A percentile compares a stretch with the other conserved stretches of the same genome.
These are phyloP conservation scores for Streblospio benedicti DNA, from an alignment of 1,140 invertebrate genomes.

Conservation along the genomic window DNA sequence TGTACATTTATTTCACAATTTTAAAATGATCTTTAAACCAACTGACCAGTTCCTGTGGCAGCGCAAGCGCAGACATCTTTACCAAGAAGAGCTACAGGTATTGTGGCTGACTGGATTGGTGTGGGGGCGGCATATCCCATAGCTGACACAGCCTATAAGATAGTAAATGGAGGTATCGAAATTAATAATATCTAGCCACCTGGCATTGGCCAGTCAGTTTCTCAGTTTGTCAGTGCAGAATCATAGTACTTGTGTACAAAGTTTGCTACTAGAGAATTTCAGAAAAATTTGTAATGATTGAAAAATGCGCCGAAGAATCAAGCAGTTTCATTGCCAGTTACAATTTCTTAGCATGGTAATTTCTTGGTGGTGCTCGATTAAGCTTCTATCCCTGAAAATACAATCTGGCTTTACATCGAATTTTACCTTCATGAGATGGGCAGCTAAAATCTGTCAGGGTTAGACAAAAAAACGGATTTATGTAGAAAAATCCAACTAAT, in stretches of 20 bases:
- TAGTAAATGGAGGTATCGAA: no score
- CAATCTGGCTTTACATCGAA: no score
- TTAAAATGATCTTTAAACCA: background rate
- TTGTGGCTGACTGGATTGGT: constrained; percentile 89
- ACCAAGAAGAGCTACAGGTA: constrained; percentile 82
- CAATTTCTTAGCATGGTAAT: no score
- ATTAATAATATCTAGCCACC: background rate
- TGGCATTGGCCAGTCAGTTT: background rate
- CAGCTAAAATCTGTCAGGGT: no score
- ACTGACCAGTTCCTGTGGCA: constrained; percentile 85
- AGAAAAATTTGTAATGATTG: background rate
- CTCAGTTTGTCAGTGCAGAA: background rate
- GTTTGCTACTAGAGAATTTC: background rate
- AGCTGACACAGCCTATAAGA: constrained; percentile 63
- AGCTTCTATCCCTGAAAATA: no score
- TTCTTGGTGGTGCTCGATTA: no score
- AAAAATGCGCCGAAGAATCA: background rate
- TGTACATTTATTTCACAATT: no score
- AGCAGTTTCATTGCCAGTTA: background rate
- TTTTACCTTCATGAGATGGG: no score
- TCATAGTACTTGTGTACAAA: background rate
- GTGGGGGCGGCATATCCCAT: constrained; percentile 88
- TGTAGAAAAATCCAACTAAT: background rate
- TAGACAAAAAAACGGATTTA: no score
- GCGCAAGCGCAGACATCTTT: constrained; percentile 91